Conservation (phyloP, 2,797 vertebrate species). For the Alauda arvensis region DNA sequence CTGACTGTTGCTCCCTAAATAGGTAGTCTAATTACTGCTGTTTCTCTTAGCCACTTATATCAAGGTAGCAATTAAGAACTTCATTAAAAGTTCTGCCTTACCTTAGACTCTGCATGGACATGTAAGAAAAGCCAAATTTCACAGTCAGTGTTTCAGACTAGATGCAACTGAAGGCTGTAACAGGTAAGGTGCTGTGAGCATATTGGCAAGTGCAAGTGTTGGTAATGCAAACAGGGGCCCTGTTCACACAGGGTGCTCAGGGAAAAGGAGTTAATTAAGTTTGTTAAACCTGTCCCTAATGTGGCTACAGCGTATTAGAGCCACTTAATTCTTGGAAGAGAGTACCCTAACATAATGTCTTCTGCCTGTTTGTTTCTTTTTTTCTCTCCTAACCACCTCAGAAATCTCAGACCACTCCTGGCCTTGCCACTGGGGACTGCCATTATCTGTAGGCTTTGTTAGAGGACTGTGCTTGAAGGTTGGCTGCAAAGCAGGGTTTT, state of each 20-base stretch:
- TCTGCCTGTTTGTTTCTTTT: neutral
- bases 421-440: neutral
- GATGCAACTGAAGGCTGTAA: neutral
- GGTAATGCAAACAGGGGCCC: neutral
- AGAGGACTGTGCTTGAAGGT: neutral
- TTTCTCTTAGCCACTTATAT: neutral
- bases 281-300: neutral
- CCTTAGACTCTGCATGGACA: neutral
- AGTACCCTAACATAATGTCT: neutral
- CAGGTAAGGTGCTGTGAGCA: neutral
- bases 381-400: neutral
- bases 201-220: neutral
- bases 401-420: neutral
- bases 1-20: neutral
- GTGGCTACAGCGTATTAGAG: neutral
- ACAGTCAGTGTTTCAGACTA: neutral
- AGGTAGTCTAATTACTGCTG: neutral
- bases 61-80: neutral
- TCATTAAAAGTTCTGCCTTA: neutral
- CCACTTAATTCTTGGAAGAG: neutral
- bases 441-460: neutral
- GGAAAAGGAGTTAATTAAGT: neutral
- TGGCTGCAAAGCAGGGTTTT: neutral
- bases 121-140: neutral
- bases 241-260: fast-evolving